Conservation (phyloP, 2,113 vertebrate genomes). For the Platanista minor region DNA sequence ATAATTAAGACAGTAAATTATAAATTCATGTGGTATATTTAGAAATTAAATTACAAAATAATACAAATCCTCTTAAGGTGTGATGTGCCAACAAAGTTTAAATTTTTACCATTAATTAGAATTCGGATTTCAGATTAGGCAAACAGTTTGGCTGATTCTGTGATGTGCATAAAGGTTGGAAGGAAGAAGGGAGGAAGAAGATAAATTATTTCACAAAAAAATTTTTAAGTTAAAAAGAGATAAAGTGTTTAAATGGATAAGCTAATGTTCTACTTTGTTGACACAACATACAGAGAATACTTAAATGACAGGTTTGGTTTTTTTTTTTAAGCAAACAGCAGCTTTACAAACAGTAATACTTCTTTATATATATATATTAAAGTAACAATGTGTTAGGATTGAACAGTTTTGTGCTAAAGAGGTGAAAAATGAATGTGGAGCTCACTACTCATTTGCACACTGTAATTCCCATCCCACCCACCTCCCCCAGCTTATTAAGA, state of each 20-base stretch:
- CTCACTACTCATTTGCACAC: constrained; percentile 59
- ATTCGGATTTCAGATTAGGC: constrained; percentile 42
- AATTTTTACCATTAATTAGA: constrained; percentile 48
- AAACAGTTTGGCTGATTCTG: constrained; percentile 30
- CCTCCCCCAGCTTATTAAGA: constrained; percentile 75
- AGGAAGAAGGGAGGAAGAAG: not conserved
- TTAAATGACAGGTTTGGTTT: constrained; percentile 71
- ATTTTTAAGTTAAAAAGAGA: constrained; percentile 56
- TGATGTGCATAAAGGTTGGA: constrained; percentile 27
- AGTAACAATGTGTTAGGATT: constrained; percentile 79
- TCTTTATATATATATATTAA: constrained; percentile 78
- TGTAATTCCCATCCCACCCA: constrained; percentile 66
- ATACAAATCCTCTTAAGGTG: constrained; percentile 78
- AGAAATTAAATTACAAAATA: constrained; percentile 79
- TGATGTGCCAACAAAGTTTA: constrained; percentile 79
- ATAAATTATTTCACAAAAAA: constrained; percentile 41
- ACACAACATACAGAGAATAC: constrained; percentile 83
- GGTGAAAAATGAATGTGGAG: constrained; percentile 72
- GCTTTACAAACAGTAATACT: constrained; percentile 82
- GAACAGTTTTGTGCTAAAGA: constrained; percentile 75
- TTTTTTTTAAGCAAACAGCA: constrained; percentile 79
- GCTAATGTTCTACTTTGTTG: constrained; percentile 72
- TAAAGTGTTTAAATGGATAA: constrained; percentile 40
- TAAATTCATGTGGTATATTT: constrained; percentile 77
- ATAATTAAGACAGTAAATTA: constrained; percentile 82